Conservation (phyloP, 2,113 vertebrate genomes). For the Myotis davidii region DNA sequence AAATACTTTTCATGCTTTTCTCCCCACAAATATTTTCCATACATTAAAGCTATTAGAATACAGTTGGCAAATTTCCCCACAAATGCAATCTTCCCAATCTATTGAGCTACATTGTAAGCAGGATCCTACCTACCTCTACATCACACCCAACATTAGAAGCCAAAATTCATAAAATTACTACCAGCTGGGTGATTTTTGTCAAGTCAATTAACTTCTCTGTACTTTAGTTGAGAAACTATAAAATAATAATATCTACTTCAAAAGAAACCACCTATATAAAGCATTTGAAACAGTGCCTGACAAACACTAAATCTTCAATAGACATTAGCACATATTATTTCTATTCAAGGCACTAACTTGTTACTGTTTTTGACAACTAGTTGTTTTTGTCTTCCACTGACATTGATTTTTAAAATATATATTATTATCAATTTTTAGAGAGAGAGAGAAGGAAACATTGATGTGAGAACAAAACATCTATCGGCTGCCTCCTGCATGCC, state of each 20-base stretch:
- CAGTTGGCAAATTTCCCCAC: neutral
- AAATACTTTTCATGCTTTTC: neutral
- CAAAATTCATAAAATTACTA: neutral
- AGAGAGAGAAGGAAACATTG: too few species aligned
- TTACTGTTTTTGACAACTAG: neutral
- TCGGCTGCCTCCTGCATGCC: too few species aligned
- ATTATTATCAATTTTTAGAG: too few species aligned
- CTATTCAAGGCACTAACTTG: neutral
- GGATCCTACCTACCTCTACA: neutral
- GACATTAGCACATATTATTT: neutral
- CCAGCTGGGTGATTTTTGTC: neutral
- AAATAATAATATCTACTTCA: neutral
- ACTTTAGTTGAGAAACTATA: neutral
- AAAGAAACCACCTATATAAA: neutral
- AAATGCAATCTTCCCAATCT: neutral
- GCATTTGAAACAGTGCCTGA: neutral
- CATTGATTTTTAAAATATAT: neutral
- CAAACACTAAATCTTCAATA: neutral
- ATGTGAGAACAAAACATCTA: too few species aligned
- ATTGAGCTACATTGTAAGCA: neutral
- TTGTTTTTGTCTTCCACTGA: constrained; percentile 8
- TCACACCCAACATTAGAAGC: neutral
- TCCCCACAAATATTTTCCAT: neutral
- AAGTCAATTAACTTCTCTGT: neutral
- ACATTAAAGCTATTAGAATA: neutral